A percentile compares a stretch with the other conserved stretches of the same genome.
Evolutionary conservation across 1,140 invertebrate genomes (phyloP).

Genomic region (Bombus pascuorum): DNA sequence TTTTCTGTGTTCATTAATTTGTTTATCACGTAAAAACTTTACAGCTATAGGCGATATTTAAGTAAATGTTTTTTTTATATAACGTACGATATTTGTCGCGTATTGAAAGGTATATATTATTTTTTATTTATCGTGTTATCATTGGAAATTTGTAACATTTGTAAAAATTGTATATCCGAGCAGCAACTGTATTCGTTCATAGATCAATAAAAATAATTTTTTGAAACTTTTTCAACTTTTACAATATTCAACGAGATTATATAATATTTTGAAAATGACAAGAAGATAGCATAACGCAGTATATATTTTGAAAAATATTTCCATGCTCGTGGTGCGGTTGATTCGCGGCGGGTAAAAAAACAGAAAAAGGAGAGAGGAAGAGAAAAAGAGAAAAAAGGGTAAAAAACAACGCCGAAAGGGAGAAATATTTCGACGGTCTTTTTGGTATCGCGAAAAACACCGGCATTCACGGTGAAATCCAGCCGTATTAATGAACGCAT

Average conservation of each 20-base stretch:
- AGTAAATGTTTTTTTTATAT: too few relatives aligned
- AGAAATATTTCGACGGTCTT: slow-evolving; percentile 30
- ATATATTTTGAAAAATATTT: neutral
- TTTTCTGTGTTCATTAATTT: too few relatives aligned
- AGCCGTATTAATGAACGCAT: slow-evolving; percentile 57
- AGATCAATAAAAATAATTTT: neutral
- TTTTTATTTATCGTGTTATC: too few relatives aligned
- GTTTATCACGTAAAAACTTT: too few relatives aligned
- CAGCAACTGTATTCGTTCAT: neutral
- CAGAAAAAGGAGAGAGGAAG: neutral
- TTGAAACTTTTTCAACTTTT: neutral
- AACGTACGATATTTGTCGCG: too few relatives aligned
- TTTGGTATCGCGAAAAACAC: slow-evolving; percentile 37
- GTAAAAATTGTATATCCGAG: too few relatives aligned
- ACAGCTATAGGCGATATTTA: too few relatives aligned
- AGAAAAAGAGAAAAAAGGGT: too few relatives aligned
- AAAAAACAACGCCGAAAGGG: neutral
- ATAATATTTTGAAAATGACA: neutral
- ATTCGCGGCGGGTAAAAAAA: neutral
- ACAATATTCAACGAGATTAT: neutral
- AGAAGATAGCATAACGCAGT: neutral
- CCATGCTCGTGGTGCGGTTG: too few relatives aligned
- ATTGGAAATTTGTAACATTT: too few relatives aligned
- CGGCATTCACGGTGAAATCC: slow-evolving; percentile 44
- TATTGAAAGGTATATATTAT: too few relatives aligned